Conservation (phyloP, 2,113 vertebrate genomes). For the Petrocephalus microphthalmus region DNA sequence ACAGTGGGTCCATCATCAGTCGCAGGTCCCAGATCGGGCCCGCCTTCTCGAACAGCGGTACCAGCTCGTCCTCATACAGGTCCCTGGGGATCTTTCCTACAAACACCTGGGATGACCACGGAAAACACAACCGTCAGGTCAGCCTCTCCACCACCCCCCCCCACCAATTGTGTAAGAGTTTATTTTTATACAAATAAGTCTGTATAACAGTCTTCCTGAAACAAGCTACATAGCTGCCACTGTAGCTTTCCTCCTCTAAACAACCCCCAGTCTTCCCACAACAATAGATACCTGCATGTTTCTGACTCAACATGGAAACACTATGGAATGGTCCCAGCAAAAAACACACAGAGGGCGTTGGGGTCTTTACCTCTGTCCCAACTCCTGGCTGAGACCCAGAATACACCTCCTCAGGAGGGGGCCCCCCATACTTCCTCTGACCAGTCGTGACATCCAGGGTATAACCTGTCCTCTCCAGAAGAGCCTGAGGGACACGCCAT, state of each 20-base stretch:
- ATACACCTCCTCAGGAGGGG: conserved; percentile 84
- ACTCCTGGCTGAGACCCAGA: conserved; percentile 85
- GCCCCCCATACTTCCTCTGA: conserved; percentile 94
- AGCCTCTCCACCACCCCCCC: background rate
- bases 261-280: background rate
- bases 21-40: conserved; percentile 95
- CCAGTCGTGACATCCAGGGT: conserved; percentile 96
- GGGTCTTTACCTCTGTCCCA: conserved; percentile 80
- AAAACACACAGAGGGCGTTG: background rate
- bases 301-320: background rate
- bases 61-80: conserved; percentile 94
- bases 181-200: background rate
- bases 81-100: conserved; percentile 97
- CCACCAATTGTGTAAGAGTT: background rate
- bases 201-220: background rate
- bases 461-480: conserved; percentile 90
- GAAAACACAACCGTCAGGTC: background rate
- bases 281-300: background rate
- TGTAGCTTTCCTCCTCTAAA: background rate
- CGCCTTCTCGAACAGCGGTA: conserved; percentile 94
- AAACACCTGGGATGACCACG: conserved; percentile 72
- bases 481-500: conserved; percentile 57
- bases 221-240: background rate
- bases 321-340: background rate
- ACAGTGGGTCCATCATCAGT: conserved; percentile 98